Conservation (phyloP, 2,113 vertebrate species). For the Oncorhynchus masou region DNA sequence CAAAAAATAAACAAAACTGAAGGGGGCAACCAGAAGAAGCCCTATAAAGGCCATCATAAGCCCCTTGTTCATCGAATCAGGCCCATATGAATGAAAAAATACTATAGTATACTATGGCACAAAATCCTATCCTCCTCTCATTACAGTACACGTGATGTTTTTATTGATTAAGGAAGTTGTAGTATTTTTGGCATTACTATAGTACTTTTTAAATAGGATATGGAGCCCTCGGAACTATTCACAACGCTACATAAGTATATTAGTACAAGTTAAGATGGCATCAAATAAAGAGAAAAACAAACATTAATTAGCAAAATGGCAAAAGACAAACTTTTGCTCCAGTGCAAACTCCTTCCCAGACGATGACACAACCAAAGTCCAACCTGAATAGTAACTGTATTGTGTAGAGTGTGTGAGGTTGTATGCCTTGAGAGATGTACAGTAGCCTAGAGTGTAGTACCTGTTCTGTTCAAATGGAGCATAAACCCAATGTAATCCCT, state of each 20-base stretch:
- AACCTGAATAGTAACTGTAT: slow-evolving; percentile 10
- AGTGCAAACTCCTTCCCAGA: slow-evolving; percentile 56
- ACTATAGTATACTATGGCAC: slow-evolving; percentile 72
- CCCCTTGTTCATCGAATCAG: slow-evolving; percentile 32
- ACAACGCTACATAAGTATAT: slow-evolving; percentile 23
- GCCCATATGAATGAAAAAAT: slow-evolving; percentile 56
- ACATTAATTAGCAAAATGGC: slow-evolving; percentile 20
- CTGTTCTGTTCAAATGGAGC: not conserved
- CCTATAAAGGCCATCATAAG: slow-evolving; percentile 54
- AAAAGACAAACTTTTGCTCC: slow-evolving; percentile 69
- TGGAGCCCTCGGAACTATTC: slow-evolving; percentile 44
- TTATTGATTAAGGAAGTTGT: slow-evolving; percentile 54
- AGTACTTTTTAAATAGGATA: slow-evolving; percentile 51
- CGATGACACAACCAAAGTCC: not conserved
- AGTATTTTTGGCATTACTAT: slow-evolving; percentile 66
- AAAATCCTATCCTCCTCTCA: slow-evolving; percentile 66
- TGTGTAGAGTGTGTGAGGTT: not conserved
- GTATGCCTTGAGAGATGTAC: too few species aligned
- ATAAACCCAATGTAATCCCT: not conserved
- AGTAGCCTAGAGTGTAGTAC: not conserved
- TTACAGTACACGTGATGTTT: slow-evolving; percentile 45
- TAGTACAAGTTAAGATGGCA: not conserved
- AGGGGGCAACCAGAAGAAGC: slow-evolving; percentile 55
- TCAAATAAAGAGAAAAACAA: slow-evolving; percentile 12
- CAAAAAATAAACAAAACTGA: slow-evolving; percentile 22